A percentile compares a stretch with the other conserved stretches of the same genome.
phyloP scores from a whole-genome alignment of 1,140 invertebrate genomes.

The Parasteatoda tepidariorum region DNA sequence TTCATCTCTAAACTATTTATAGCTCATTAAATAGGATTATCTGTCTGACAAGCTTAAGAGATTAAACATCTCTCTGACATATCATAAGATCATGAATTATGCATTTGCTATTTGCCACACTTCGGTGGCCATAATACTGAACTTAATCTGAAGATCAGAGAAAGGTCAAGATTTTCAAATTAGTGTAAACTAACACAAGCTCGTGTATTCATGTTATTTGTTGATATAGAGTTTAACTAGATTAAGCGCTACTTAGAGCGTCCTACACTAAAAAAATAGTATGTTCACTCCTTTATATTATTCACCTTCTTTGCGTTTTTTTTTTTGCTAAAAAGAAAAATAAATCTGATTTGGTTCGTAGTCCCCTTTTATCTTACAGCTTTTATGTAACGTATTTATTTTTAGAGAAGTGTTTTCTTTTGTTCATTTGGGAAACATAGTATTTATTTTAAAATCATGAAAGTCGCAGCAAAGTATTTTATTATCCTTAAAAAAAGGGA shows the following conservation, averaged over 20 bases:
- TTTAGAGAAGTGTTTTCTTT: too few relatives aligned
- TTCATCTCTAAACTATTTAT: constrained; percentile 9
- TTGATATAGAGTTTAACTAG: constrained; percentile 9
- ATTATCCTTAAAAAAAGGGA: too few relatives aligned
- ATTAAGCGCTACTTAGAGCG: constrained; percentile 13
- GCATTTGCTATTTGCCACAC: constrained; percentile 25
- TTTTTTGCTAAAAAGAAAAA: too few relatives aligned
- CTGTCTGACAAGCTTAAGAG: not conserved
- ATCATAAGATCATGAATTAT: constrained; percentile 27
- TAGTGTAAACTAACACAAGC: constrained; percentile 14
- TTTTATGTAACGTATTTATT: too few relatives aligned
- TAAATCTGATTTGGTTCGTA: too few relatives aligned
- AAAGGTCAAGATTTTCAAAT: constrained; percentile 9
- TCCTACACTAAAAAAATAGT: too few relatives aligned
- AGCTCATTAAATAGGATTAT: constrained; percentile 43
- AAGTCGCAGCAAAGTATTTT: too few relatives aligned
- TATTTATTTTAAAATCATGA: too few relatives aligned
- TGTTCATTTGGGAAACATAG: too few relatives aligned
- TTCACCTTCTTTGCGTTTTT: too few relatives aligned
- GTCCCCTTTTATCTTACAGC: too few relatives aligned
- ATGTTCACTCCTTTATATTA: too few relatives aligned
- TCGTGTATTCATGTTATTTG: constrained; percentile 9
- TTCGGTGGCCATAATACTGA: not conserved
- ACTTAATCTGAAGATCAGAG: not conserved
- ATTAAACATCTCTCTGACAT: constrained; percentile 8